Evolutionary conservation across 1,140 invertebrate species (phyloP).

Genomic region (Atta texana): DNA sequence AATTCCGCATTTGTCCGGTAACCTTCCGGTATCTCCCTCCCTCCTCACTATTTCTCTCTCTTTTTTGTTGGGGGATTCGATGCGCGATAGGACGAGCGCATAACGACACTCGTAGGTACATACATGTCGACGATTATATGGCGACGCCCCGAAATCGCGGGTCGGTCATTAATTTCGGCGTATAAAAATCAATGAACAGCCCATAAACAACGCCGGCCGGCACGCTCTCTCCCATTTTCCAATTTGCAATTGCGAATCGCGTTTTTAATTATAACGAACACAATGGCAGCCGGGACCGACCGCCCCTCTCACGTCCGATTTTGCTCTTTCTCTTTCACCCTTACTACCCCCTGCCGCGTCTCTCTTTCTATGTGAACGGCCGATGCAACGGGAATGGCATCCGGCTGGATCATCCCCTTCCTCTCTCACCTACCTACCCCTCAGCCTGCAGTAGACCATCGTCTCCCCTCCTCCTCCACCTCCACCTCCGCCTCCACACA

Average conservation of each 20-base stretch:
- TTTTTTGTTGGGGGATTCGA: slow-evolving; percentile 61
- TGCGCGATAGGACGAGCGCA: slow-evolving; percentile 66
- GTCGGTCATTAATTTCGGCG: slow-evolving; percentile 85
- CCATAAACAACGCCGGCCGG: slow-evolving; percentile 85
- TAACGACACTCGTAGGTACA: slow-evolving; percentile 75
- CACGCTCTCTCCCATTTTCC: slow-evolving; percentile 84
- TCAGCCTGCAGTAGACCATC: slow-evolving; percentile 53
- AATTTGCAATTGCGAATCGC: slow-evolving; percentile 87
- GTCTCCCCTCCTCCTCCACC: background rate
- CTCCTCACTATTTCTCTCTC: slow-evolving; percentile 43
- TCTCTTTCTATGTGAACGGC: slow-evolving; percentile 62
- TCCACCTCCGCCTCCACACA: background rate
- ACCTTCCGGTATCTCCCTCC: slow-evolving; percentile 61
- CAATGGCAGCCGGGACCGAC: slow-evolving; percentile 82
- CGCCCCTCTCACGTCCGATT: slow-evolving; percentile 48
- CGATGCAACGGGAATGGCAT: slow-evolving; percentile 84
- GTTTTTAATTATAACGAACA: slow-evolving; percentile 87
- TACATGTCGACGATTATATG: slow-evolving; percentile 80
- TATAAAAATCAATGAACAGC: slow-evolving; percentile 87
- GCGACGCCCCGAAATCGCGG: slow-evolving; percentile 83
- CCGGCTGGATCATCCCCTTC: slow-evolving; percentile 80
- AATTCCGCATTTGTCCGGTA: slow-evolving; percentile 73
- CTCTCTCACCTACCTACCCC: slow-evolving; percentile 40
- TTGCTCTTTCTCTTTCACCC: background rate
- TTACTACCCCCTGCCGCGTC: background rate